Evolutionary conservation across 2,888 invertebrate genomes (phyloP).

Genomic region (Eupithecia centaureata): DNA sequence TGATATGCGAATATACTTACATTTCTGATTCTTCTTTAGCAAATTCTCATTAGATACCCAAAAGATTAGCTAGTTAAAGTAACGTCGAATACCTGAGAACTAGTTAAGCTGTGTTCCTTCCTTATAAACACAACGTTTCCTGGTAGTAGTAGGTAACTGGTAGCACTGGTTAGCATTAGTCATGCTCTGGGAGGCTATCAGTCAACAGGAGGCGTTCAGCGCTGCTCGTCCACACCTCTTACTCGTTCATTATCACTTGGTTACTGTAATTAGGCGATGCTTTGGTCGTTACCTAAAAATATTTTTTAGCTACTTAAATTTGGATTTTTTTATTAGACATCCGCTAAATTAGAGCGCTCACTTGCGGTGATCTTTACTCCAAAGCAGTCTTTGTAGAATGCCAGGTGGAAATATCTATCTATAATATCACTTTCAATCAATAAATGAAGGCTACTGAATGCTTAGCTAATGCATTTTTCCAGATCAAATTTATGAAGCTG

Average conservation of each 20-base stretch:
- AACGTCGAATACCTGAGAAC: not conserved
- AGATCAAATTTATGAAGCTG: constrained; percentile 12
- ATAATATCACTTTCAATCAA: not conserved
- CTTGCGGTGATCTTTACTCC: not conserved
- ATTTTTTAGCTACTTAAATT: not conserved
- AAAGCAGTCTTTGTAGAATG: not conserved
- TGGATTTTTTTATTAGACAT: not conserved
- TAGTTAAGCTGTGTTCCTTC: constrained; percentile 33
- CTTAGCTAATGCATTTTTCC: not conserved
- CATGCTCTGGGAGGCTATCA: constrained; percentile 60
- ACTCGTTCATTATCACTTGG: constrained; percentile 71
- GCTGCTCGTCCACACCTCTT: constrained; percentile 63
- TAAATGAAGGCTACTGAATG: not conserved
- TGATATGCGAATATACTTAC: not conserved
- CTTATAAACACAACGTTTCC: constrained; percentile 65
- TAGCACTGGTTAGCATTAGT: constrained; percentile 52
- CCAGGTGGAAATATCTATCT: not conserved
- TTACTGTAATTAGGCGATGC: constrained; percentile 54
- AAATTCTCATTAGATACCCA: not conserved
- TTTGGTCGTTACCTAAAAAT: not conserved
- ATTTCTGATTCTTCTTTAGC: not conserved
- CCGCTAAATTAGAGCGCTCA: not conserved
- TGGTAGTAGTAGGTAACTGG: constrained; percentile 48
- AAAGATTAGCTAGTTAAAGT: not conserved
- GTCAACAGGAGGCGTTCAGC: constrained; percentile 60